Base-by-base conservation (phyloP, 64 coral and sea anemone genomes). In the Acropora tenuis region DNA sequence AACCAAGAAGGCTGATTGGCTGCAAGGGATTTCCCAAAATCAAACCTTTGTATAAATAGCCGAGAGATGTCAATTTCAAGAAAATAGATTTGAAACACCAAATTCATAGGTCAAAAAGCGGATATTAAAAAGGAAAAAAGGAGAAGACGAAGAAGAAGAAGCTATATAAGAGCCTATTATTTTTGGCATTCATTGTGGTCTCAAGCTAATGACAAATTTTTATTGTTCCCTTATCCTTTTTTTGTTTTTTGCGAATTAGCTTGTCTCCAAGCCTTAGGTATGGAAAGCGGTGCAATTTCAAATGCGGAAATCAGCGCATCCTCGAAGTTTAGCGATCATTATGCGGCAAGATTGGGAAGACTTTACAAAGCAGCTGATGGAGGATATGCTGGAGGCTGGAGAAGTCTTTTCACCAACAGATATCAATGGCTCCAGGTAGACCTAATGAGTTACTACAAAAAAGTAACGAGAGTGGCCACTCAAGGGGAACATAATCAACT, bases 401-500 rank as follows among this genome's bases (percentile, higher is more conserved):
- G 20, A 43, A 45, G 50, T 69, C 11, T 1, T 63, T 17, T 10
- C 41, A 71, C 63, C 10, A 45, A 92, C 42, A 30, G 4, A 18
- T 47, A 53, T 41, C 90, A 92, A 10, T 92, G 90, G 90, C 85
- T 86, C 13, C 90, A 92, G 68, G 45, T 86, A 49, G 90, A 92
- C 43, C 68, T 92, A 41, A 43, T 44, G 68, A 20, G 82, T 80
- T 59, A 43, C 1, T 92, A 84, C 58, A 84, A 8, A 17, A 86
- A 92, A 50, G 50, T 91, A 43, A 65, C 48, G n/a, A 69, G 89
- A 15, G 78, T 84, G 1, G 68, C 89, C 0, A 91, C 89, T 79
- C 90, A 92, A 53, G 90, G 90, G 42, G 41, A 82, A 68, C 11
- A 77, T 3, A 72, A 65, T 69, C 12, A 15, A 16, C n/a, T 15